Conservation (phyloP, 2,797 vertebrate species). For the Paratrypauchen microcephalus region DNA sequence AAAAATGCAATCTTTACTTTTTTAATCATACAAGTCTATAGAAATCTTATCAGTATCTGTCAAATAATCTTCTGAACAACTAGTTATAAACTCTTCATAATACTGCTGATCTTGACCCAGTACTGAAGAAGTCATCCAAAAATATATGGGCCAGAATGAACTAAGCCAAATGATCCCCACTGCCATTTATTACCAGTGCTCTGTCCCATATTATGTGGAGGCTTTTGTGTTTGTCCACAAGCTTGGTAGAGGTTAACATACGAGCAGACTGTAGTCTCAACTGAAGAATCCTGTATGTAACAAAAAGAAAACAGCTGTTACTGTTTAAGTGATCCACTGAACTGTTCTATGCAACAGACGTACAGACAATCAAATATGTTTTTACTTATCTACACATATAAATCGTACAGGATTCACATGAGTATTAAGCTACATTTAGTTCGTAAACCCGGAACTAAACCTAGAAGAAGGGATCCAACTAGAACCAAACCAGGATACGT, state of each 20-base stretch:
- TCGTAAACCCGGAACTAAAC: no score
- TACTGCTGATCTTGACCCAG: slow-evolving; percentile 13
- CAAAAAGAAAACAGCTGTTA: not conserved
- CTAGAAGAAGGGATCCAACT: not conserved
- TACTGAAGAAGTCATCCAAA: slow-evolving; percentile 16
- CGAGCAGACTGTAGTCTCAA: not conserved
- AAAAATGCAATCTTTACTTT: no score
- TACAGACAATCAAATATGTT: not conserved
- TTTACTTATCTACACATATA: not conserved
- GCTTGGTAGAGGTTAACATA: slow-evolving; percentile 2
- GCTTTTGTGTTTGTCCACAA: slow-evolving; percentile 10
- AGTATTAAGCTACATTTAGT: no score
- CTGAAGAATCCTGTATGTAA: not conserved
- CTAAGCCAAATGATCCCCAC: not conserved
- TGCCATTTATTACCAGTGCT: slow-evolving; percentile 13
- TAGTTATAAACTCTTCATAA: not conserved
- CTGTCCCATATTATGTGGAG: slow-evolving; percentile 13
- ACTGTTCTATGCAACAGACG: not conserved
- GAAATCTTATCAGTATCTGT: not conserved
- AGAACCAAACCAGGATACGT: not conserved
- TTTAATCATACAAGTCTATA: not conserved
- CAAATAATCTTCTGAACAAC: not conserved
- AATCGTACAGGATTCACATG: no score
- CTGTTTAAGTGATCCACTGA: not conserved
- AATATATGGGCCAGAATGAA: slow-evolving; percentile 18